Evolutionary conservation across 2,797 vertebrate species (phyloP).

Genomic region (Pristis pectinata): DNA sequence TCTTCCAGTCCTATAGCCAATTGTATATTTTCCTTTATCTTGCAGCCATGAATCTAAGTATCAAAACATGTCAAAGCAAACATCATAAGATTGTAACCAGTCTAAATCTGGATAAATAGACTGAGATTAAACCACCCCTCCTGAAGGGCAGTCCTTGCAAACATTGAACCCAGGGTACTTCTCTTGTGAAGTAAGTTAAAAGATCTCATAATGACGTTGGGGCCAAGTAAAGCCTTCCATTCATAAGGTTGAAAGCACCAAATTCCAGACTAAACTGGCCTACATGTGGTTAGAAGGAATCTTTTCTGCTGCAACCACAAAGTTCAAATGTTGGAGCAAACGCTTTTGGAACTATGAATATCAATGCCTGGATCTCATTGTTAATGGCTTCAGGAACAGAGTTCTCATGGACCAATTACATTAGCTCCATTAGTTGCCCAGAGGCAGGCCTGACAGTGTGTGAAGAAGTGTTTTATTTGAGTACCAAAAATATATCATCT

Average conservation of each 20-base stretch:
- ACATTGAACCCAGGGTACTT: too few species aligned
- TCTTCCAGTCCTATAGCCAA: not conserved
- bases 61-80: too few species aligned
- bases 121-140: not conserved
- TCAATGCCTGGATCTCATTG: not conserved
- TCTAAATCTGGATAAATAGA: not conserved
- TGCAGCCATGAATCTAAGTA: too few species aligned
- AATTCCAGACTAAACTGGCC: constrained; percentile 9
- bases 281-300: constrained; percentile 6
- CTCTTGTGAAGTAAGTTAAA: constrained; percentile 5
- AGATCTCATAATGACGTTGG: not conserved
- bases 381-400: not conserved
- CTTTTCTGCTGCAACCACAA: constrained; percentile 1
- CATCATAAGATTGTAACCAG: not conserved
- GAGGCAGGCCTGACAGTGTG: not conserved
- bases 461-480: not conserved
- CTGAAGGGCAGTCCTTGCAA: not conserved
- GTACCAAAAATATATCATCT: not conserved
- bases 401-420: constrained; percentile 19
- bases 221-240: constrained; percentile 2
- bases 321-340: constrained; percentile 26
- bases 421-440: constrained; percentile 20
- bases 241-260: not conserved
- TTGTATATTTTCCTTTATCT: not conserved
- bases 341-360: constrained; percentile 7